Conservation (phyloP, 2,113 vertebrate species). For the Anolis carolinensis region DNA sequence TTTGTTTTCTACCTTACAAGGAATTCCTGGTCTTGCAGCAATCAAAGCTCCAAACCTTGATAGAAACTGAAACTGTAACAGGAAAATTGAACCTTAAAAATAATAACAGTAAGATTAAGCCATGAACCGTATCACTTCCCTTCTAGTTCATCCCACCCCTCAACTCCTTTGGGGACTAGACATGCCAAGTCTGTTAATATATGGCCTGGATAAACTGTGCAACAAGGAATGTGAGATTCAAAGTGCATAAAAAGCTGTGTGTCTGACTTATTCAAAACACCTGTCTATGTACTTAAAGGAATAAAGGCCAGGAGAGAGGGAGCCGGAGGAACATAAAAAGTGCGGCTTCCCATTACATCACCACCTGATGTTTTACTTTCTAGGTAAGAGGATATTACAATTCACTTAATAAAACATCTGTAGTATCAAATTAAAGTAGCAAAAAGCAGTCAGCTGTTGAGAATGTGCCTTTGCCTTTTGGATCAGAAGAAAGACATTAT, state of each 20-base stretch:
- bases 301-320: conserved; percentile 35
- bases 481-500: conserved; percentile 51
- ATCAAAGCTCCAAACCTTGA: neutral
- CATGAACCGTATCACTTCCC: conserved; percentile 28
- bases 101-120: neutral
- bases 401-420: conserved; percentile 63
- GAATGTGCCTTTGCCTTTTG: conserved; percentile 16
- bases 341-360: conserved; percentile 60
- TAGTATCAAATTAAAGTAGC: conserved; percentile 45
- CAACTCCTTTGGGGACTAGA: neutral
- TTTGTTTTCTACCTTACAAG: neutral
- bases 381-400: conserved; percentile 48
- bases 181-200: conserved; percentile 22
- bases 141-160: conserved; percentile 1
- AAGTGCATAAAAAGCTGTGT: conserved; percentile 39
- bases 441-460: conserved; percentile 53
- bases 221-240: conserved; percentile 25
- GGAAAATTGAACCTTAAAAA: conserved; percentile 32
- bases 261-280: conserved; percentile 59
- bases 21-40: neutral
- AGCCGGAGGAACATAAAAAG: conserved; percentile 49
- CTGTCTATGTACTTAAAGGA: conserved; percentile 52
- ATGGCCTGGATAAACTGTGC: conserved; percentile 45
- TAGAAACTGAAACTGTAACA: conserved; percentile 48
- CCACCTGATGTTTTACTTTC: conserved; percentile 55